A percentile compares a stretch with the other conserved stretches of the same genome.
phyloP scores from a whole-genome alignment of 2,797 vertebrate species.

The Florisuga fusca region DNA sequence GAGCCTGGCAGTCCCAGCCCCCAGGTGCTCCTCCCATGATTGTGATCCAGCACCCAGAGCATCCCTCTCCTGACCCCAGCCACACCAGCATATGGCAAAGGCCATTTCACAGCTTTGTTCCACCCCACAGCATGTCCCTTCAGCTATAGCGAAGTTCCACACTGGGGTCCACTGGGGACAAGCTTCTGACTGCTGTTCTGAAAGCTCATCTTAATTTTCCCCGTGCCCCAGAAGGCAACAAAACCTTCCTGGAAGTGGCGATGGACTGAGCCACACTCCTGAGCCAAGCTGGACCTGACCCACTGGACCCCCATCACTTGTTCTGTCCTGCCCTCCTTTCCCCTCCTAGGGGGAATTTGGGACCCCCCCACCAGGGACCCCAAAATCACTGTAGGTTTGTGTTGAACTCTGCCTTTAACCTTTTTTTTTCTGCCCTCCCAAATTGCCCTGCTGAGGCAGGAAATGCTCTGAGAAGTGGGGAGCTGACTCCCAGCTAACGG shows the following conservation, averaged over 20 bases:
- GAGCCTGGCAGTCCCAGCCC: neutral
- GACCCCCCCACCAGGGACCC: neutral
- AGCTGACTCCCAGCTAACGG: neutral
- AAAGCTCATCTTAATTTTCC: slow-evolving; percentile 9
- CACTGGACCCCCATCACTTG: neutral
- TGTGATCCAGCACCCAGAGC: neutral
- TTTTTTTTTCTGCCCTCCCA: too few species aligned
- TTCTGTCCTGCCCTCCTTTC: neutral
- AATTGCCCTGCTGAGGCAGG: neutral
- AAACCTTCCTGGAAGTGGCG: neutral
- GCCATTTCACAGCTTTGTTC: neutral
- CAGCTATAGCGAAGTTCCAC: neutral
- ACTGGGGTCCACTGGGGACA: neutral
- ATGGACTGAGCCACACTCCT: neutral
- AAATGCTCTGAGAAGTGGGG: neutral
- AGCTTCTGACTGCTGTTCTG: neutral
- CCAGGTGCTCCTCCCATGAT: neutral
- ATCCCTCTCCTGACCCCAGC: neutral
- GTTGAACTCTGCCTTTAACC: neutral
- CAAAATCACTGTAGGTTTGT: neutral
- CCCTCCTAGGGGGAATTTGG: neutral
- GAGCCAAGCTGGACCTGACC: neutral
- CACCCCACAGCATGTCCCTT: neutral
- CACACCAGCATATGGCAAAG: neutral
- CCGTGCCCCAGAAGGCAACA: neutral